Percentiles rank a stretch among this genome's conserved stretches.
Conservation (phyloP, 2,113 vertebrate genomes). For the Verasper variegatus region DNA sequence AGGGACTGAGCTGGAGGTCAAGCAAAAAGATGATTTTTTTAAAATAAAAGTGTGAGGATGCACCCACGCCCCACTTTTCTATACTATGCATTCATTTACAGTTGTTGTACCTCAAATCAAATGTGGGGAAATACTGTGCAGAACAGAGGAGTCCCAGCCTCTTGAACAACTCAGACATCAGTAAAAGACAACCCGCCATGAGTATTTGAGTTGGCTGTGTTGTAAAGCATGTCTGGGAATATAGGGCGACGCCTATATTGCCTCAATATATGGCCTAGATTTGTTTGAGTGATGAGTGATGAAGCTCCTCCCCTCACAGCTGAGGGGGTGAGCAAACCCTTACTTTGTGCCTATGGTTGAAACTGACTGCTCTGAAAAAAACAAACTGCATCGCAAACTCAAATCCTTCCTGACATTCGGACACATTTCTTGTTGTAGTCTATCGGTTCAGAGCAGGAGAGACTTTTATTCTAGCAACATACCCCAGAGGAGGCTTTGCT, state of each 20-base stretch:
- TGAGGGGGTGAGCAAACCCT: constrained; percentile 12
- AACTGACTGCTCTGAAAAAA: constrained; percentile 9
- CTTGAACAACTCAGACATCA: constrained; percentile 35
- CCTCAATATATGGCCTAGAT: constrained; percentile 29
- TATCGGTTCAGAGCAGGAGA: background rate
- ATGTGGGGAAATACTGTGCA: constrained; percentile 22
- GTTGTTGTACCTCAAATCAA: constrained; percentile 42
- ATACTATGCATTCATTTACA: constrained; percentile 26
- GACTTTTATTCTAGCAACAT: constrained; percentile 7
- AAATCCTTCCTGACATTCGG: constrained; percentile 26
- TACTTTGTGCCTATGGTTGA: background rate
- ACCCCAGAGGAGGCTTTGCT: constrained; percentile 24
- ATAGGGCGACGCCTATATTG: constrained; percentile 20
- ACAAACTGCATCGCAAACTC: constrained; percentile 47
- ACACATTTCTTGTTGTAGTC: constrained; percentile 1
- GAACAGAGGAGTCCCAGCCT: constrained; percentile 62
- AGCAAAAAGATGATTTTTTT: constrained; percentile 15
- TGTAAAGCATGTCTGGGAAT: constrained; percentile 47
- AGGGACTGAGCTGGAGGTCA: constrained; percentile 23
- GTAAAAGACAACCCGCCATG: constrained; percentile 23
- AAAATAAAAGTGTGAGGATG: constrained; percentile 9
- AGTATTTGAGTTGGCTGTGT: constrained; percentile 53
- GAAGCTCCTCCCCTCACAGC: constrained; percentile 17
- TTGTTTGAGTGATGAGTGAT: constrained; percentile 27
- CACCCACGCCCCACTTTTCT: constrained; percentile 17